Conservation (phyloP, 2,113 vertebrate genomes). For the Aphelocoma coerulescens region DNA sequence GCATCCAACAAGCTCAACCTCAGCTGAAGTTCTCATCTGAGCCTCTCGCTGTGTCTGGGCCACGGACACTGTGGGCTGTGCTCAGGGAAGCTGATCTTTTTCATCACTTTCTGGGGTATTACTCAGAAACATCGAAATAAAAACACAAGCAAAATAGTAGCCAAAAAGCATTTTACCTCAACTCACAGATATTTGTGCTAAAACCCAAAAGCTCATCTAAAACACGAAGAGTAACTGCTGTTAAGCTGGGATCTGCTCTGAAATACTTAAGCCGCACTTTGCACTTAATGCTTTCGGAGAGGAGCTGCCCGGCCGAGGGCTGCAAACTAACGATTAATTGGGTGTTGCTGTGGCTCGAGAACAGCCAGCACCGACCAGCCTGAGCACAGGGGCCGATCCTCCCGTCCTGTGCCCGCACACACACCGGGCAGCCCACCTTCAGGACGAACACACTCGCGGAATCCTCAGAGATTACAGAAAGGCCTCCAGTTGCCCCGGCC, state of each 20-base stretch:
- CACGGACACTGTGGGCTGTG: fast-evolving
- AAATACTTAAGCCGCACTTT: fast-evolving
- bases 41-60: fast-evolving
- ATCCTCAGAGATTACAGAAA: fast-evolving
- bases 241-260: not conserved
- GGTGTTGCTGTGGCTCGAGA: fast-evolving
- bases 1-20: not conserved
- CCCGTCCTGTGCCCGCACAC: not conserved
- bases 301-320: not conserved
- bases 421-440: fast-evolving
- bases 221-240: not conserved
- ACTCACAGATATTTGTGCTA: not conserved
- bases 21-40: fast-evolving
- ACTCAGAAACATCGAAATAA: not conserved
- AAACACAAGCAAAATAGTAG: fast-evolving
- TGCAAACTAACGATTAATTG: fast-evolving
- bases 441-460: fast-evolving
- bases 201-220: not conserved
- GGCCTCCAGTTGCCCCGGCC: fast-evolving
- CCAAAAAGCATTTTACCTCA: not conserved
- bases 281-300: fast-evolving
- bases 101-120: fast-evolving
- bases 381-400: not conserved
- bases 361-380: not conserved
- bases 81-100: not conserved